Evolutionary conservation across 2,888 invertebrate genomes (phyloP), one percentile per base, ranked within the genome.

Genomic region (Panzeria rudis): DNA sequence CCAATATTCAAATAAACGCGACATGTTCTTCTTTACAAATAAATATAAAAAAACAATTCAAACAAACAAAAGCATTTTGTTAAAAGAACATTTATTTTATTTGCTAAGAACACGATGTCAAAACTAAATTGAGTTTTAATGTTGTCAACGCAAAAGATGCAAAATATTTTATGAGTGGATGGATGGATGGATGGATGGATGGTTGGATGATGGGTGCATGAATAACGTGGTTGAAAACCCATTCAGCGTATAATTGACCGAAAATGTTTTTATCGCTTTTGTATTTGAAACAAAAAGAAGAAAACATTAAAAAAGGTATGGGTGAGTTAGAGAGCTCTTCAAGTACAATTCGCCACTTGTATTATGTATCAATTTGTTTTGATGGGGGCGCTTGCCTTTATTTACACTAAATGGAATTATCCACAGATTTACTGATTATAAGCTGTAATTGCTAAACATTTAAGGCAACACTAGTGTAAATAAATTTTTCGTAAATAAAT

Each of bases 1-100:
- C 85, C 85, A 82, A 82, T 85, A 85, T 85, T 85, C 82, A 85
- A 85, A 85, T 85, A 85, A 85, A 82, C 84, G 81, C 84, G 76
- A 81, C 82, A 78, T 80, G 84, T 76, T 76, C 73, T 35, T 73
- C 52, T 68, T 61, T 41, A 50, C 20, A 69, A 69, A 52, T 52
- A 69, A 78, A 69, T 50, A 62, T 23, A n/a, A 20, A n/a, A 29
- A 59, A 47, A 38, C 13, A 68, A 35, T 13, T 2, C 1, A 29
- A n/a, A 29, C 44, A 76, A 66, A 77, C 35, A 72, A 71, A 76
- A 56, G 50, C 64, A 77, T 82, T 82, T 86, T 80, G 80, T 88
- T 83, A 91, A 91, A 90, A 91, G 90, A 90, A 91, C 91, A 90
- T 91, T 91, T 91, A 91, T 91, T 91, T 91, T 91, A 91, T 91